A percentile compares a stretch with the other conserved stretches of the same genome.
These are phyloP conservation scores for Hypocryptadius cinnamomeus DNA, from an alignment of 2,113 vertebrate species.

Conservation along the genomic window DNA sequence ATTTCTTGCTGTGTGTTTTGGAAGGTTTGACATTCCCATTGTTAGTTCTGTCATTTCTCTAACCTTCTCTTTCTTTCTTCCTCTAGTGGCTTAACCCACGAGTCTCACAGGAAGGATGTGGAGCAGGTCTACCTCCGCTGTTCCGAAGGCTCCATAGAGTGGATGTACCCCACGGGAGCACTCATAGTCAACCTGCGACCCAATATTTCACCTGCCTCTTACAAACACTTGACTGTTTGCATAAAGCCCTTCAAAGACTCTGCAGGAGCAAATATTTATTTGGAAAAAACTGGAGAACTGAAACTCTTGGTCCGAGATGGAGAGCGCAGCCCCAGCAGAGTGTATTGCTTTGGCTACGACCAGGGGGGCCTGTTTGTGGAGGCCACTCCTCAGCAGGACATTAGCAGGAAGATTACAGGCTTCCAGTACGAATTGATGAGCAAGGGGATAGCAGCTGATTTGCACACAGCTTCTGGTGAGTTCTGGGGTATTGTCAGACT, in stretches of 20 bases:
- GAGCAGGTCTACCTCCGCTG: conserved; percentile 98
- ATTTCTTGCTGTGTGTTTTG: neutral
- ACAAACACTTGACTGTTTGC: conserved; percentile 85
- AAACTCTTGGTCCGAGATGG: conserved; percentile 83
- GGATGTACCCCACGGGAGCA: conserved; percentile 95
- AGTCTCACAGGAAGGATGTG: conserved; percentile 90
- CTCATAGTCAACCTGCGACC: conserved; percentile 93
- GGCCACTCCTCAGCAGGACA: conserved; percentile 88
- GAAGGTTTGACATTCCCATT: neutral
- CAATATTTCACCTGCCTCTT: conserved; percentile 77
- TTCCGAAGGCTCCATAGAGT: conserved; percentile 86
- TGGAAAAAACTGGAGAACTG: conserved; percentile 90
- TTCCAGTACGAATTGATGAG: conserved; percentile 94
- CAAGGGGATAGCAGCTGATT: conserved; percentile 68
- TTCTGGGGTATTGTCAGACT: neutral
- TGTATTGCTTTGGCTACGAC: conserved; percentile 85
- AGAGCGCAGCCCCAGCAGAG: conserved; percentile 70
- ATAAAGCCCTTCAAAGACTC: conserved; percentile 87
- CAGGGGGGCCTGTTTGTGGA: conserved; percentile 92
- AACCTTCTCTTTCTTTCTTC: neutral
- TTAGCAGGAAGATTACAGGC: conserved; percentile 87
- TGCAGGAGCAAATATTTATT: conserved; percentile 92
- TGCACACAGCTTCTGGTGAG: conserved; percentile 80
- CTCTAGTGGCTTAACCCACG: conserved; percentile 87
- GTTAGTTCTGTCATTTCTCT: neutral